Base-by-base conservation (phyloP, 2,113 vertebrate genomes). In the Myrmophylax atrothorax region DNA sequence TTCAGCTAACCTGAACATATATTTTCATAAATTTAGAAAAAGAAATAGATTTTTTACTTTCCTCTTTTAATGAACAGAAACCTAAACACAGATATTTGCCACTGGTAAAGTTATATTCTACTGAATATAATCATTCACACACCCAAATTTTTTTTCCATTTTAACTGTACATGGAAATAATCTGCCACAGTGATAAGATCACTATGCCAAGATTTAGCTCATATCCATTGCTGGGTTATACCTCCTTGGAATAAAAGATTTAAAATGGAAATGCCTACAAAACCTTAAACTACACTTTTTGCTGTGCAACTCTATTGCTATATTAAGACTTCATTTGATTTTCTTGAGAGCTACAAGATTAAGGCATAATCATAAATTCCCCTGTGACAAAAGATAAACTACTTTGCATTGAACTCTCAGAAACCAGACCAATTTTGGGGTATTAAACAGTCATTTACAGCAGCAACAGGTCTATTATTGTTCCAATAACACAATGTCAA, bases 281-380 rank as follows among this genome's bases (percentile, higher is more conserved):
- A 92, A 52, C 14, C 17, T 66, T 73, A 55, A 88, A 87, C 44
- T 72, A 33, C 40, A 44, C 35, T 70, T 37, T 37, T 75, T 3
- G 7, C 37, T 35, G 23, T 82, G 47, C 40, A 84, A 95, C 49
- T 72, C 47, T 55, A 42, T 58, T 82, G 31, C 40, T 91, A 40
- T 79, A 91, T 69, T 44, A 89, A 62, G 66, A 76, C 44, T 89
- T 89, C 9, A 87, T 90, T 89, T 92, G 60, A 89, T 91, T 95
- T 95, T 75, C 38, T 81, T 81, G 38, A 91, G 37, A 94, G 40
- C 53, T 47, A 18, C 76, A 93, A 87, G 81, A 94, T 96, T 91
- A 96, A 62, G 49, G 19, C 19, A 75, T 73, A 89, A 93, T 84
- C 33, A 78, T 72, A 76, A 95, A 94, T 82, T 87, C 58, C 35